Evolutionary conservation across 2,113 vertebrate species (phyloP), one percentile per base, ranked within the genome.

Genomic region (Trichomycterus rosablanca): DNA sequence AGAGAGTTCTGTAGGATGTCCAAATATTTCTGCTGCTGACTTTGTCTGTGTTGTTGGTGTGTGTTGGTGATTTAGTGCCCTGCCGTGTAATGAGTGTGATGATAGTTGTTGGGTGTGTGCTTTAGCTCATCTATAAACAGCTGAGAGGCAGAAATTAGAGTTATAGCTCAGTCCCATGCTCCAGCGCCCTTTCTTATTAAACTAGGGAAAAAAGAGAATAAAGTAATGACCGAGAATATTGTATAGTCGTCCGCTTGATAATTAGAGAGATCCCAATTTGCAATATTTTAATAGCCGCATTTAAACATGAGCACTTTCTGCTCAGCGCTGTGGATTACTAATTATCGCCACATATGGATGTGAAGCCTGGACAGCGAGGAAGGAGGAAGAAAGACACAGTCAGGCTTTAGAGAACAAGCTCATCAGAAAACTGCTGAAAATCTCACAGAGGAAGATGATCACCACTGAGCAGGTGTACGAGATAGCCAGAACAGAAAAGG

Each of bases 151-250:
- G 54, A 73, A 86, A 87, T 84, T 78, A 73, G 79, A 85, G 79
- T 84, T 79, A 68, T 84, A 74, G 74, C 81, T 78, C 84, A 82
- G 78, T 79, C 84, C 77, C 77, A 78, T 80, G 83, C 83, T 80
- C 80, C 81, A 78, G 72, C 75, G 80, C 84, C 69, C 74, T 72
- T 80, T 78, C 83, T 86, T 85, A 88, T 88, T 86, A 86, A 65
- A 43, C 52, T 14, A 40, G 43, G 22, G 76, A 67, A 72, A 76
- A 78, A 74, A 79, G 71, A 67, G 80, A 76, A 74, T 80, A 39
- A 80, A 83, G 81, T 85, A 85, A 88, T 85, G 84, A 87, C 83
- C 81, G 78, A 82, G 82, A 59, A 83, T 83, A 84, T 83, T 77
- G 81, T 82, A 81, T 83, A 74, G 77, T 82, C 82, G 80, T 78